A percentile compares a stretch with the other conserved stretches of the same genome.
phyloP scores from a whole-genome alignment of 2,113 vertebrate genomes.

The Reinhardtius hippoglossoides region DNA sequence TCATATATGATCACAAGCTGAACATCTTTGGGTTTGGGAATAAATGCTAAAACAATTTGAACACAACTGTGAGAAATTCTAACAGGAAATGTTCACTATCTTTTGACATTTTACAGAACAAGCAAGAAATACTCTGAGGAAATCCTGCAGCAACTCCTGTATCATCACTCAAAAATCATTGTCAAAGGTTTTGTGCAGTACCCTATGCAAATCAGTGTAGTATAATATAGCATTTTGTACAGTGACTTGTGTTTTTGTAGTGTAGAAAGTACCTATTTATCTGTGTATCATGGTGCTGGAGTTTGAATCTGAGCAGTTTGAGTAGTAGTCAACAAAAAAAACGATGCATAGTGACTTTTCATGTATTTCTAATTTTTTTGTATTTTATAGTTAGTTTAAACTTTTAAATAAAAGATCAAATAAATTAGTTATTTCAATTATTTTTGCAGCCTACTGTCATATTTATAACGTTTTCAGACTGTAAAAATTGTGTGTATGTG shows the following conservation, averaged over 20 bases:
- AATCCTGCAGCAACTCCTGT: no score
- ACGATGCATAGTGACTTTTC: background rate
- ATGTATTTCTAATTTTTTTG: background rate
- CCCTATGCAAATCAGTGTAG: no score
- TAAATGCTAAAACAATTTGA: no score
- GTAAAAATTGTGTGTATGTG: no score
- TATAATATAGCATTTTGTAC: background rate
- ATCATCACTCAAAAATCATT: background rate
- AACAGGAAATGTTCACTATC: background rate
- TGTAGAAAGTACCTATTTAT: conserved; percentile 7
- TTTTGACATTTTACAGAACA: background rate
- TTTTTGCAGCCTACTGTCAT: no score
- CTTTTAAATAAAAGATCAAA: no score
- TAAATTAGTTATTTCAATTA: no score
- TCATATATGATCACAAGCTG: no score
- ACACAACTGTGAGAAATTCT: background rate
- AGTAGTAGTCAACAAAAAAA: background rate
- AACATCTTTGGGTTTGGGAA: no score
- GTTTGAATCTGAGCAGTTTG: conserved; percentile 10
- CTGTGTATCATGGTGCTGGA: conserved; percentile 2
- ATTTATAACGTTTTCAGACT: no score
- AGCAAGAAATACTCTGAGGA: no score
- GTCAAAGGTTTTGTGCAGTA: background rate
- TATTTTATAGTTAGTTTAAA: no score
- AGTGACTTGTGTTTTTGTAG: conserved; percentile 8